phyloP scores from a whole-genome alignment of 1,140 invertebrate species.

The Achatina immaculata region DNA sequence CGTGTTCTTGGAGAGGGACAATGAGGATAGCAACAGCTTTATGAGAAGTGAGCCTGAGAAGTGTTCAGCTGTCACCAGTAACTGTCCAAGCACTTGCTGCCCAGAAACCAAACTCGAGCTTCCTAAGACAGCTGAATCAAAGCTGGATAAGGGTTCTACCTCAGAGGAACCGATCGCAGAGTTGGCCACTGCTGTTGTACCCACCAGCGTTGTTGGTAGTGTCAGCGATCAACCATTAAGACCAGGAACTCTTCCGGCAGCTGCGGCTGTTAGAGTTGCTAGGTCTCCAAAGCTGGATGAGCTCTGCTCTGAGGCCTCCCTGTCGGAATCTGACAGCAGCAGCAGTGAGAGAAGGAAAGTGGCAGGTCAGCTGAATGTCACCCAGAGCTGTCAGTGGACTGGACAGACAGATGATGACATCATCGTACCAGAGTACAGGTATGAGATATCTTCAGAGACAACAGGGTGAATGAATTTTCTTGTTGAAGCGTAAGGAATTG shows the following conservation, averaged over 20 bases:
- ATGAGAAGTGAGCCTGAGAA: not conserved
- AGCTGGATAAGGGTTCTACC: not conserved
- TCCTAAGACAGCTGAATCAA: not conserved
- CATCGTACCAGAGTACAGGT: not conserved
- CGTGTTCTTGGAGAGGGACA: not conserved
- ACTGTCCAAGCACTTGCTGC: not conserved
- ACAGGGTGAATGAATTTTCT: not conserved
- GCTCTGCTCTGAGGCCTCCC: not conserved
- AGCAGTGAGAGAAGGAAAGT: not conserved
- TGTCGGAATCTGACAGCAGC: constrained; percentile 17
- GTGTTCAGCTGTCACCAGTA: not conserved
- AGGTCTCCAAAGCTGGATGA: constrained; percentile 5
- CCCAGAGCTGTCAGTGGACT: constrained; percentile 11
- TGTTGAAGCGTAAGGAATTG: not conserved
- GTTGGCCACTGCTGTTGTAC: not conserved
- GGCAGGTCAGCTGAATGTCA: not conserved
- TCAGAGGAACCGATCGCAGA: not conserved
- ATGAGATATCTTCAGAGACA: not conserved
- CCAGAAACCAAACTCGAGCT: not conserved
- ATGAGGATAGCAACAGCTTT: not conserved
- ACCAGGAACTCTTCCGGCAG: not conserved
- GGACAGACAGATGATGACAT: not conserved
- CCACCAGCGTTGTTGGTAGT: not conserved
- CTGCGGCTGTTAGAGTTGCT: not conserved
- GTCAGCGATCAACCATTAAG: not conserved